These are phyloP conservation scores for Dicyrtoma fusca DNA, from an alignment of 2,888 invertebrate genomes.

Conservation along the genomic window DNA sequence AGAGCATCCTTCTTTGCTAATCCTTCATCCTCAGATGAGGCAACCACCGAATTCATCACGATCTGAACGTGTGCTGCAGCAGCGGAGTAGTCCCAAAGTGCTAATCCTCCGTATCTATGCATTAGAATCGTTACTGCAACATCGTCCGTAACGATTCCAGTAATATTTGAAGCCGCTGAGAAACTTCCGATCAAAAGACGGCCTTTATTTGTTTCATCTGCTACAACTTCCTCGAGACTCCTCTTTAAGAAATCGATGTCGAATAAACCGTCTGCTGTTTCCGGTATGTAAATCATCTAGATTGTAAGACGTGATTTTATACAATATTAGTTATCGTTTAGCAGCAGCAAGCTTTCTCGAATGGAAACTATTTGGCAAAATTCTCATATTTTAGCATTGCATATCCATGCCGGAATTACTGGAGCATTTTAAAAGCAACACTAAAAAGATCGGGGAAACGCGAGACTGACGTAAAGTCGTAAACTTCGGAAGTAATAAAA, in stretches of 20 bases:
- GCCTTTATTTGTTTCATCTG: constrained; percentile 39
- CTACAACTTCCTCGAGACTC: constrained; percentile 65
- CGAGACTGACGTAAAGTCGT: neutral
- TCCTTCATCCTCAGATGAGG: constrained; percentile 65
- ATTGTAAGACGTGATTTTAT: too few relatives aligned
- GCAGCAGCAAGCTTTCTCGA: too few relatives aligned
- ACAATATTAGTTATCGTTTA: too few relatives aligned
- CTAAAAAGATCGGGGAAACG: neutral
- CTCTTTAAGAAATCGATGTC: constrained; percentile 76
- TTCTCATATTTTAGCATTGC: too few relatives aligned
- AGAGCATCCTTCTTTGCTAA: constrained; percentile 82
- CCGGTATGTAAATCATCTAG: constrained; percentile 77
- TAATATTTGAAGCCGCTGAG: constrained; percentile 84
- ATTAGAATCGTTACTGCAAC: constrained; percentile 81
- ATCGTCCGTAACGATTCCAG: constrained; percentile 59
- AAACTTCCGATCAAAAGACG: constrained; percentile 79
- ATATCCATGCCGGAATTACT: too few relatives aligned
- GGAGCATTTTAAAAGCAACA: too few relatives aligned
- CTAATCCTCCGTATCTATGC: constrained; percentile 60
- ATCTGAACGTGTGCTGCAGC: constrained; percentile 77
- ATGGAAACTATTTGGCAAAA: too few relatives aligned
- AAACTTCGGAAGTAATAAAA: too few relatives aligned
- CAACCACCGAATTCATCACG: constrained; percentile 77
- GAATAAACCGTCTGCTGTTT: constrained; percentile 77
- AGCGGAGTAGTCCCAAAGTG: constrained; percentile 86